Base-by-base conservation (phyloP, 1,140 invertebrate species). In the Geopemphigus sp. region DNA sequence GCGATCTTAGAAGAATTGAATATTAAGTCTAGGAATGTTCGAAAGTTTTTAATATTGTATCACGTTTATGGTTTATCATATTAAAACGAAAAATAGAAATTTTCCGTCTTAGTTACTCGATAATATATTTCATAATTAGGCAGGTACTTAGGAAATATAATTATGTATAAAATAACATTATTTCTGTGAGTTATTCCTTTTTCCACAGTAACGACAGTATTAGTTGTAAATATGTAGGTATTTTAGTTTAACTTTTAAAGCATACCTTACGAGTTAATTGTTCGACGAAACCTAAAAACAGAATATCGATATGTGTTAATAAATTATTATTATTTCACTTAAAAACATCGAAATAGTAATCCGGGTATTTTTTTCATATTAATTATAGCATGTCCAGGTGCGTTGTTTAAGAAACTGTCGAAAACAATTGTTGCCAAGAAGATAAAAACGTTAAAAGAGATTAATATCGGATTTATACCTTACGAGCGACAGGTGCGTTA, bases 381-480 rank as follows among this genome's bases (percentile, higher is more conserved):
- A 26, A 68, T 11, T 11, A 45, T 47, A 94, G 93, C 94, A 81
- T 94, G 93, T 86, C 92, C 92, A 82, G 93, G 94, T 89, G 92
- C 94, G 88, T 88, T 95, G 84, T 95, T 95, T 89, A 98, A 98
- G 90, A 95, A 97, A 87, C 87, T 99, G 84, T 98, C 95, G 90
- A 98, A 98, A 88, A 98, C 96, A 84, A 90, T 92, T 82, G 92
- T 92, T 84, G 95, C 94, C 85, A 95, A 93, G 88, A 96, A 95
- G 89, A 96, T 99, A 86, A 98, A 98, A 91, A 98, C 97, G 78
- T 89, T 99, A 85, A 99, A 98, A 90, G 98, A 99, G 88, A 98
- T 99, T 88, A 99, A 99, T 91, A 98, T 99, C 87, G 97, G 98
- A 84, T 99, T 99, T 89, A 91, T 99, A 84, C 98, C 98, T 82